Conservation (phyloP, 1,140 invertebrate genomes). For the Magallana ariakensis region DNA sequence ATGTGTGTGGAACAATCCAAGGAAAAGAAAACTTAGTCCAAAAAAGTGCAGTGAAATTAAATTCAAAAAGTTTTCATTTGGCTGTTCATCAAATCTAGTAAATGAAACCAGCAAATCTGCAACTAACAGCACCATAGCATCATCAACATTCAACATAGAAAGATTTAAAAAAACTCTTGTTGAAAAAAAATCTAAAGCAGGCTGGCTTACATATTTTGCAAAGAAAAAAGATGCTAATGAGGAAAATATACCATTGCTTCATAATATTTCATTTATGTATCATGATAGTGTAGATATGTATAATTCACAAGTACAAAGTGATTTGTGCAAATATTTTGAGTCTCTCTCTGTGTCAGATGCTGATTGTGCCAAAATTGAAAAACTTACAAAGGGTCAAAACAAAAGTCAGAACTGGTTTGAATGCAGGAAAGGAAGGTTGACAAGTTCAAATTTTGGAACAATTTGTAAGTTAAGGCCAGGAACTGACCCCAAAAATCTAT, state of each 20-base stretch:
- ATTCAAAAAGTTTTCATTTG: too few relatives aligned
- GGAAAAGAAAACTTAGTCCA: too few relatives aligned
- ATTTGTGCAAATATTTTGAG: neutral
- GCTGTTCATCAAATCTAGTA: too few relatives aligned
- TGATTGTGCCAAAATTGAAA: too few relatives aligned
- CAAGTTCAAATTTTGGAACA: too few relatives aligned
- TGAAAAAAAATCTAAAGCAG: neutral
- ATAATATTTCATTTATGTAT: slow-evolving; percentile 22
- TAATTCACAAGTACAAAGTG: slow-evolving; percentile 6
- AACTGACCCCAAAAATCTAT: slow-evolving; percentile 7
- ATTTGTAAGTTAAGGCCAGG: too few relatives aligned
- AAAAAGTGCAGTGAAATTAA: too few relatives aligned
- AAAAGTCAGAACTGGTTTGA: too few relatives aligned
- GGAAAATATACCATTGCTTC: slow-evolving; percentile 10
- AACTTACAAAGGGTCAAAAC: too few relatives aligned
- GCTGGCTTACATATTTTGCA: slow-evolving; percentile 9
- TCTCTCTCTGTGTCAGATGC: too few relatives aligned
- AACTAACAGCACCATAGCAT: neutral
- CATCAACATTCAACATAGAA: neutral
- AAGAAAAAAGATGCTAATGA: neutral
- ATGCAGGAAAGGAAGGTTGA: too few relatives aligned
- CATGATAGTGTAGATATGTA: neutral
- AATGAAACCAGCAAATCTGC: slow-evolving; percentile 30
- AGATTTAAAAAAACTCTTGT: neutral
- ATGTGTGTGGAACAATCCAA: too few relatives aligned